Base-by-base conservation (phyloP, 2,888 invertebrate species). In the Tachina grossa region DNA sequence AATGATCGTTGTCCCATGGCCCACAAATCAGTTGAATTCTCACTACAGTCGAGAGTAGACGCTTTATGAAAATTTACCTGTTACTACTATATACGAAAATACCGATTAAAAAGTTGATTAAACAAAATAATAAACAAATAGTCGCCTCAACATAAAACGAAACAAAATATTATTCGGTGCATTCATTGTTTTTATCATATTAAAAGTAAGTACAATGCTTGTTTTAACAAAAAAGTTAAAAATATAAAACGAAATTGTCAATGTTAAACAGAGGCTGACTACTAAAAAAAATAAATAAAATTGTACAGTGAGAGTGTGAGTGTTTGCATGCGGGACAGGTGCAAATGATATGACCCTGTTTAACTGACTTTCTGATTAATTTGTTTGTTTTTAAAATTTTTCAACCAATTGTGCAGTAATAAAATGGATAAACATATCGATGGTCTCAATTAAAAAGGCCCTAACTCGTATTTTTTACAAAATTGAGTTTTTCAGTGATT, bases 21-120 rank as follows among this genome's bases (percentile, higher is more conserved):
- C 87, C 87, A 86, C 83, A 88, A 89, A 87, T 91, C 90, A 90
- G 90, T 90, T 89, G 88, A 87, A 87, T 89, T 88, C 85, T 88
- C 82, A 88, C 88, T 88, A 80, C 87, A 88, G 88, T 55, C 87
- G 87, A 85, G 89, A 87, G 87, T 89, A 88, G 88, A 89, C 90
- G 89, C 78, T 49, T 39, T 75, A 49, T 61, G 45, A 59, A 22
- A 19, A 10, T 1, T n/a, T 19, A n/a, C 65, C 19, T 49, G 9
- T 39, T 69, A 51, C 53, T 53, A 53, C 53, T 53, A 53, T 63
- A 53, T 43, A 45, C 47, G 53, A 45, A 47, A 74, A 41, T 63
- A 81, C n/a, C 69, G 77, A 61, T 68, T 68, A 49, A 63, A 78
- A 43, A 61, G 43, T 61, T 68, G 41, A 59, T 69, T 53, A 41